Percentiles rank a stretch among this genome's conserved stretches.
phyloP scores from a whole-genome alignment of 2,888 invertebrate species.

The Epistrophe grossulariae region DNA sequence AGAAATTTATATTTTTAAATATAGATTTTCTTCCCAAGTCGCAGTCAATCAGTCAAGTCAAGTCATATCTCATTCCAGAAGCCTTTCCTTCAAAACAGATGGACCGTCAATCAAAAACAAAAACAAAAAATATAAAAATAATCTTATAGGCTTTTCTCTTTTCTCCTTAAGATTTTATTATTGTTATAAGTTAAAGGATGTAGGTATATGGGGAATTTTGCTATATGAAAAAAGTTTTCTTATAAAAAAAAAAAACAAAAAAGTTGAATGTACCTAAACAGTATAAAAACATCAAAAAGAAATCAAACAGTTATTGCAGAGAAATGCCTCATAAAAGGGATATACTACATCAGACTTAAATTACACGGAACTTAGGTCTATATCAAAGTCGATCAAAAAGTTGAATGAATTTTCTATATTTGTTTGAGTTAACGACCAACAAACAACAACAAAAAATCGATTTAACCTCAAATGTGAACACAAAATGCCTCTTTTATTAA shows the following conservation, averaged over 20 bases:
- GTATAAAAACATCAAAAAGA: conserved; percentile 13
- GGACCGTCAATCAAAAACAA: conserved; percentile 45
- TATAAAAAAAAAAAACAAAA: not conserved
- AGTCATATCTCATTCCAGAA: not conserved
- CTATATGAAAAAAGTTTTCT: conserved; percentile 5
- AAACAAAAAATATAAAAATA: conserved; percentile 4
- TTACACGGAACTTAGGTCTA: conserved; percentile 13
- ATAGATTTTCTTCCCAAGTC: conserved; percentile 29
- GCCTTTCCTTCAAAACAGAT: conserved; percentile 35
- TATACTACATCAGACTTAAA: conserved; percentile 6
- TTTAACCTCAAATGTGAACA: conserved; percentile 18
- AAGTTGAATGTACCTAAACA: not conserved
- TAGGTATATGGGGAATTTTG: not conserved
- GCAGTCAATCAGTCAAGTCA: conserved; percentile 35
- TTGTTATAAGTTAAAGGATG: not conserved
- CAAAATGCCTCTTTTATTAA: conserved; percentile 33
- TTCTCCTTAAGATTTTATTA: too few species aligned
- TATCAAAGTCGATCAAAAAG: conserved; percentile 23
- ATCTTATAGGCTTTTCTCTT: not conserved
- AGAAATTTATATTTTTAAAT: conserved; percentile 26
- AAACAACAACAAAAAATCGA: conserved; percentile 20
- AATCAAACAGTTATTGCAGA: conserved; percentile 27
- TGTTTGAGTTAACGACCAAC: conserved; percentile 10
- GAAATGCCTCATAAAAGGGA: conserved; percentile 19
- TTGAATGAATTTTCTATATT: conserved; percentile 21